Percentiles rank a stretch among this genome's conserved stretches.
phyloP scores from a whole-genome alignment of 30 jellyfish, hydroid and myxozoan genomes.

The Clytia hemisphaerica region DNA sequence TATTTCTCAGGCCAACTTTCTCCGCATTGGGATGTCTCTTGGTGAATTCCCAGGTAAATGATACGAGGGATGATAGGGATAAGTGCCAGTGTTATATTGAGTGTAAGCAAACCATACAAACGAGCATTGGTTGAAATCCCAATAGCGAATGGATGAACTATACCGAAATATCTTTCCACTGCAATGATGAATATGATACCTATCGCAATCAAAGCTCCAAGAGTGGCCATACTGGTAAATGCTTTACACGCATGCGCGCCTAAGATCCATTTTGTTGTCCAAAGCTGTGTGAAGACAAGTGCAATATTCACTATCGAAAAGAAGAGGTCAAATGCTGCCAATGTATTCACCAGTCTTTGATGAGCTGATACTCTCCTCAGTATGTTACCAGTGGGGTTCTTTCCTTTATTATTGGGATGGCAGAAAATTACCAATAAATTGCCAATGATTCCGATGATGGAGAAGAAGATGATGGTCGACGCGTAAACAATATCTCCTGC shows the following conservation, averaged over 20 bases:
- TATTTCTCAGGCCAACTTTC: background rate
- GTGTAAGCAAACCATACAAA: too few relatives aligned
- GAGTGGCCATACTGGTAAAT: background rate
- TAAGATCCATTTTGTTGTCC: slow-evolving; percentile 1
- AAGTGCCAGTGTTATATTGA: background rate
- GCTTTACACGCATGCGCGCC: background rate
- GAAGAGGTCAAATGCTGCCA: background rate
- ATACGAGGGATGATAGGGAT: background rate
- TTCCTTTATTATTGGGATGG: background rate
- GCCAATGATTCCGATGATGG: too few relatives aligned
- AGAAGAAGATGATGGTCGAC: background rate
- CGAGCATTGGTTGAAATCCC: too few relatives aligned
- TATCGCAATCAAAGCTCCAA: background rate
- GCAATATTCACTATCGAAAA: background rate
- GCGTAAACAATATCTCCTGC: too few relatives aligned
- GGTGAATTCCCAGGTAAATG: background rate
- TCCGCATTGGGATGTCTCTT: background rate
- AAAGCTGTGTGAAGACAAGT: background rate
- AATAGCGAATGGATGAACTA: slow-evolving; percentile 20
- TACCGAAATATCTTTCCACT: slow-evolving; percentile 1
- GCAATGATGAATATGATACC: slow-evolving; percentile 1
- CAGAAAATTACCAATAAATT: background rate
- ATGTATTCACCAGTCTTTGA: background rate
- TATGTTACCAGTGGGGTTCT: background rate
- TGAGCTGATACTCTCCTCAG: too few relatives aligned